Percentiles rank a stretch among this genome's conserved stretches.
These are phyloP conservation scores for Drosophila percnosoma DNA, from an alignment of 2,888 invertebrate species.

Conservation along the genomic window DNA sequence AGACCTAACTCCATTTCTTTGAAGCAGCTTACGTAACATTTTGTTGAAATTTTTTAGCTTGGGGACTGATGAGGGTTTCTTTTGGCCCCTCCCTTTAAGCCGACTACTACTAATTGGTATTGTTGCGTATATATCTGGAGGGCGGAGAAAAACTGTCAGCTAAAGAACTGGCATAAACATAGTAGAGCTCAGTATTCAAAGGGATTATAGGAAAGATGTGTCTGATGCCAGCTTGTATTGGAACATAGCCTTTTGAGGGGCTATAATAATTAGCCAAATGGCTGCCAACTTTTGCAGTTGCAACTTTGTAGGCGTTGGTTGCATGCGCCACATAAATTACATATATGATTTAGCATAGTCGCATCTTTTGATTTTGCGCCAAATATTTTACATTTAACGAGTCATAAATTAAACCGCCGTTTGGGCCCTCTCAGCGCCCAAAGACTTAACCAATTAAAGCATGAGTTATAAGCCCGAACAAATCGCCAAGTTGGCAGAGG, in stretches of 20 bases:
- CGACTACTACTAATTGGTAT: constrained; percentile 69
- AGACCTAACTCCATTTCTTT: constrained; percentile 41
- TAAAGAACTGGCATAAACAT: constrained; percentile 32
- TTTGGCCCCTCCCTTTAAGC: constrained; percentile 29
- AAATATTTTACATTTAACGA: constrained; percentile 74
- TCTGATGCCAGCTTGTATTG: constrained; percentile 21
- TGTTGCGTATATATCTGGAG: constrained; percentile 32
- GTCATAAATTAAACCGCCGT: constrained; percentile 66
- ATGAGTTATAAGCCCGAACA: constrained; percentile 75
- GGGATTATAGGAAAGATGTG: constrained; percentile 37
- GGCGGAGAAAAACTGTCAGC: constrained; percentile 4
- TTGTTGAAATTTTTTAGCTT: constrained; percentile 55
- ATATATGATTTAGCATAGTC: constrained; percentile 61
- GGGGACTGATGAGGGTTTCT: constrained; percentile 66
- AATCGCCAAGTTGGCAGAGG: constrained; percentile 57
- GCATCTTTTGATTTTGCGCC: constrained; percentile 69
- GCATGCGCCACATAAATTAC: constrained; percentile 54
- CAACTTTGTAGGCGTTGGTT: constrained; percentile 40
- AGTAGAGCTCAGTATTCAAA: constrained; percentile 49
- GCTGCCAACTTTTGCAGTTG: constrained; percentile 52
- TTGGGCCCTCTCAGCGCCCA: constrained; percentile 42
- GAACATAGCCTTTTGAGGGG: constrained; percentile 22
- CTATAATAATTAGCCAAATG: constrained; percentile 74
- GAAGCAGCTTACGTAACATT: constrained; percentile 63
- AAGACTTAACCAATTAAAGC: constrained; percentile 75